Base-by-base conservation (phyloP, 2,113 vertebrate species). In the Heterocephalus glaber region DNA sequence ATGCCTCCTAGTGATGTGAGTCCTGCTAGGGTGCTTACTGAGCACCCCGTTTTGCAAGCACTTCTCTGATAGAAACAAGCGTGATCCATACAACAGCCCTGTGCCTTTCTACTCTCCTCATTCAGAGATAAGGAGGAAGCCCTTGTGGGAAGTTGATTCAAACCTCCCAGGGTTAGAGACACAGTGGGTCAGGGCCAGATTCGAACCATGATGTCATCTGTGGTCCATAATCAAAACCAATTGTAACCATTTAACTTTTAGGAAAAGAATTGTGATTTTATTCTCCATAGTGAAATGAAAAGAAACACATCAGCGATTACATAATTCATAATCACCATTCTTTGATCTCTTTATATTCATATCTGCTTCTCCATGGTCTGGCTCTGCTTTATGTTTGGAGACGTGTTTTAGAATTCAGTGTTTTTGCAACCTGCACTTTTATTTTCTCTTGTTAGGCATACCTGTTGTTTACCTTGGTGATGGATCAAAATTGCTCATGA, bases 1-100 rank as follows among this genome's bases (percentile, higher is more conserved):
- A 14, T 0, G 7, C 30, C 41, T 49, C 17, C 24, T 0, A 1
- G 0, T 7, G 83, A 80, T 38, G 0, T 22, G 7, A 7, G 11
- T 5, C 13, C 8, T 47, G 13, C 4, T 3, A 10, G 6, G 8
- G 3, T 1, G 2, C 22, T 30, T 7, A 35, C 9, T 7, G 28
- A 26, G n/a, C 1, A 0, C 3, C 3, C 1, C 5, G 22, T n/a
- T 4, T 52, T 30, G 12, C 22, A 19, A 41, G n/a, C 11, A 28
- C 22, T 5, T 44, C 12, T 1, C 79, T 4, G 7, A 3, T 4
- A 20, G 0, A 22, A 63, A 56, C 0, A n/a, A 17, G 8, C 14
- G 60, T 58, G 13, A 5, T 63, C 14, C n/a, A 20, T 54, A 2
- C 10, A 60, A 33, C 11, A 60, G 38, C 0, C 0, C 2, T 22